A percentile compares a stretch with the other conserved stretches of the same genome.
Evolutionary conservation across 2,113 vertebrate species (phyloP).

Genomic region (Melozone crissalis): DNA sequence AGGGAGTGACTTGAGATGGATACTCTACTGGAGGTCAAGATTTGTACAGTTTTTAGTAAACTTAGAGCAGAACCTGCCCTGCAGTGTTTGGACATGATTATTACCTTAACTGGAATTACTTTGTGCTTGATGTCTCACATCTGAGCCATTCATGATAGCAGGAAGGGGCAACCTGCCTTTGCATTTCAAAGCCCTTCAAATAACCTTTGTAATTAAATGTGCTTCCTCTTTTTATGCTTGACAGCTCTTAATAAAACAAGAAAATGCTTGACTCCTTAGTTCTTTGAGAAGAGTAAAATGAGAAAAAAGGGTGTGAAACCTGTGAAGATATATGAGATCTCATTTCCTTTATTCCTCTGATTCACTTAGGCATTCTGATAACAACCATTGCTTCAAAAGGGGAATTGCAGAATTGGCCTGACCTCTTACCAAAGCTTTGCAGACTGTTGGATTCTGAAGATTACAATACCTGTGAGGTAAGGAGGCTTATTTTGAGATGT

Average conservation of each 20-base stretch:
- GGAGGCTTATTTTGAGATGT: background rate
- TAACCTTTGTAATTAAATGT: background rate
- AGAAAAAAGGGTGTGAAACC: background rate
- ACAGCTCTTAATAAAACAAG: background rate
- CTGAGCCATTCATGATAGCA: background rate
- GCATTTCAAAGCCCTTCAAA: background rate
- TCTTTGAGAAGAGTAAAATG: background rate
- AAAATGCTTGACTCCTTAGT: background rate
- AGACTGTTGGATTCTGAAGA: constrained; percentile 93
- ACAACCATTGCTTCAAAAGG: constrained; percentile 98
- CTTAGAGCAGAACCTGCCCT: background rate
- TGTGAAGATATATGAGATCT: background rate
- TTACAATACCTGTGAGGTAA: constrained; percentile 97
- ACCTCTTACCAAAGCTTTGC: constrained; percentile 93
- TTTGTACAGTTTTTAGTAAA: background rate
- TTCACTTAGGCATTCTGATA: constrained; percentile 86
- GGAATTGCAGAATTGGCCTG: constrained; percentile 95
- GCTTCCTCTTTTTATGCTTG: background rate
- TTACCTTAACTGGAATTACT: background rate
- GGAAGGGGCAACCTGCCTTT: background rate
- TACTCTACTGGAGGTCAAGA: background rate
- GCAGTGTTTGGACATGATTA: background rate
- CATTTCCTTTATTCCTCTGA: constrained; percentile 1
- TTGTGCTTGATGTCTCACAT: background rate
- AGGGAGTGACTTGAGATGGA: background rate